Percentiles rank a stretch among this genome's conserved stretches.
phyloP scores from a whole-genome alignment of 2,113 vertebrate species.

The Ammospiza nelsoni region DNA sequence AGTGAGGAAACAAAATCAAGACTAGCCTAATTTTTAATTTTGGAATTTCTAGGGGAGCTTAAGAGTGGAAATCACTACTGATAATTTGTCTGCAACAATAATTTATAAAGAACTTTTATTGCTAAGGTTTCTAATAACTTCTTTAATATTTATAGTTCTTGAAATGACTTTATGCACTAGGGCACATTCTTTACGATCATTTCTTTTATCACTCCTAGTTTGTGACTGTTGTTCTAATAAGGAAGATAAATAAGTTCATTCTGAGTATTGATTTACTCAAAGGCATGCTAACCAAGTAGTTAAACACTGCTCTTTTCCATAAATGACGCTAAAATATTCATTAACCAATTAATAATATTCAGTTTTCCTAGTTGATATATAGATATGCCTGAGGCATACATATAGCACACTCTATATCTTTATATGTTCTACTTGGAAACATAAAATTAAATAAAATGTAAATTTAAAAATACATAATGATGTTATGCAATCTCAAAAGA shows the following conservation, averaged over 20 bases:
- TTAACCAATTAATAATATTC: conserved; percentile 49
- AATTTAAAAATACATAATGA: not conserved
- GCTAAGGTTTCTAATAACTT: conserved; percentile 27
- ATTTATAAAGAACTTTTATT: conserved; percentile 18
- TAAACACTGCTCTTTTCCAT: conserved; percentile 52
- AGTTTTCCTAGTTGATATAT: conserved; percentile 4
- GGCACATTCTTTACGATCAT: conserved; percentile 24
- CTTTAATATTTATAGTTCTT: conserved; percentile 50
- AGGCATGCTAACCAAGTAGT: conserved; percentile 54
- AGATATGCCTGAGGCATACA: not conserved
- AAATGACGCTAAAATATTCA: conserved; percentile 67
- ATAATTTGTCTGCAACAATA: too few species aligned
- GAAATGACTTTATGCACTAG: conserved; percentile 24
- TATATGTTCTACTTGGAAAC: not conserved
- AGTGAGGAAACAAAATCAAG: not conserved
- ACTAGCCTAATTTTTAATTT: not conserved
- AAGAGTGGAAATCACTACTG: not conserved
- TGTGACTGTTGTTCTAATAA: conserved; percentile 36
- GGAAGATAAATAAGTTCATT: conserved; percentile 51
- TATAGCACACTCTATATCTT: conserved; percentile 14
- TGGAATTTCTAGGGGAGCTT: not conserved
- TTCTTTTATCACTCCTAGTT: conserved; percentile 27
- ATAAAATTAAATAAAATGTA: conserved; percentile 24
- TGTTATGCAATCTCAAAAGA: not conserved
- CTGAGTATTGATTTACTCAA: conserved; percentile 61